Evolutionary conservation across 2,888 invertebrate genomes (phyloP).

Genomic region (Lordiphosa fenestrarum): DNA sequence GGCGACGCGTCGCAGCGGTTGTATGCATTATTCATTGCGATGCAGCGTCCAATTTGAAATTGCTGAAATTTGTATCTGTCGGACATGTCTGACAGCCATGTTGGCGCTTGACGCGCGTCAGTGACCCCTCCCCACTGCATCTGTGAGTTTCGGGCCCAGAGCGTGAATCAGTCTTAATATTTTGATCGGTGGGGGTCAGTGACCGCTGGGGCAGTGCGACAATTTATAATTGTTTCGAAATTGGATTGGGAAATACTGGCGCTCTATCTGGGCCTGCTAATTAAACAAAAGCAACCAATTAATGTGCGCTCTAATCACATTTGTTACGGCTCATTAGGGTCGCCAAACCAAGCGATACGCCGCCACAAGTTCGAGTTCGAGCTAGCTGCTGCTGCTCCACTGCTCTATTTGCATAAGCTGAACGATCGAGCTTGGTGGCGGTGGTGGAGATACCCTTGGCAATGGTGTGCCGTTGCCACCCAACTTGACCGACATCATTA

Average conservation of each 20-base stretch:
- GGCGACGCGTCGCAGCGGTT: constrained; percentile 13
- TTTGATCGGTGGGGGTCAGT: constrained; percentile 2
- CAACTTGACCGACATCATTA: constrained; percentile 63
- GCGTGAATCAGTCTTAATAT: constrained; percentile 42
- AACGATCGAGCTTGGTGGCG: constrained; percentile 18
- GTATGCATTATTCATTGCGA: constrained; percentile 52
- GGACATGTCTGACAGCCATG: constrained; percentile 41
- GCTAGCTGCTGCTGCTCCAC: constrained; percentile 22
- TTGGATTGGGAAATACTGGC: constrained; percentile 30
- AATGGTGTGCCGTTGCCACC: constrained; percentile 54
- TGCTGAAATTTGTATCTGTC: constrained; percentile 47
- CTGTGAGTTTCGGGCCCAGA: constrained; percentile 44
- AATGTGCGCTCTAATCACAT: constrained; percentile 64
- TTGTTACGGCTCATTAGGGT: constrained; percentile 66
- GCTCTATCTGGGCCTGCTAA: constrained; percentile 48
- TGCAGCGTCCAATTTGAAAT: constrained; percentile 23
- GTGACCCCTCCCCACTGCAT: constrained; percentile 43
- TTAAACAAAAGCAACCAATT: constrained; percentile 63
- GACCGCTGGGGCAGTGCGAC: constrained; percentile 59
- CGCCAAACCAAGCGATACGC: constrained; percentile 56
- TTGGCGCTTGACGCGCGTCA: constrained; percentile 45
- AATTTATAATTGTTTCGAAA: constrained; percentile 56
- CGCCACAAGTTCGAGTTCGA: constrained; percentile 41
- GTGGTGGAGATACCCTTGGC: constrained; percentile 1
- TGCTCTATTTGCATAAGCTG: constrained; percentile 41